Evolutionary conservation across 2,888 invertebrate species (phyloP), one percentile per base, ranked within the genome.

Genomic region (Aphodius sticticus): DNA sequence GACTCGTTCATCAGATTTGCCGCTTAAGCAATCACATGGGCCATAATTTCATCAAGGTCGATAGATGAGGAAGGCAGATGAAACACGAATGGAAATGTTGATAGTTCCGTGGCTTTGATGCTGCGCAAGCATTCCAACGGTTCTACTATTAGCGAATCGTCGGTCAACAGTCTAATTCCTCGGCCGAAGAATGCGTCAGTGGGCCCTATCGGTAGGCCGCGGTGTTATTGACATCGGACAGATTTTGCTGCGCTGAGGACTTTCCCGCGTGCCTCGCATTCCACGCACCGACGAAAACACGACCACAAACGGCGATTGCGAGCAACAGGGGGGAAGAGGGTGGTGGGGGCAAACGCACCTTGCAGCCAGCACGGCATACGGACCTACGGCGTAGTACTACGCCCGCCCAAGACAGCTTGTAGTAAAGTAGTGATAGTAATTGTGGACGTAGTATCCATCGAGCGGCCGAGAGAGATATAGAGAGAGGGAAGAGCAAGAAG

Each of bases 381-480:
- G 16, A 74, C 74, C 36, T 74, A 26, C 36, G 74, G 36, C 35
- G 74, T 74, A 74, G 74, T 74, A 74, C 74, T 74, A 74, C 74
- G 74, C 35, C 74, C 53, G 53, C 53, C 53, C 53, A 53, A 53
- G 53, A 53, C 53, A 53, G 53, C 74, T 74, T 74, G 37, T 74
- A 74, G 74, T 74, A 74, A 74, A 74, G 36, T 74, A 74, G 74
- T 37, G 26, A 74, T 74, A 74, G 74, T 74, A 74, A 74, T 74
- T 74, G 74, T 35, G n/a, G 36, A n/a, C 74, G 74, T 35, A 35
- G 74, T 53, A 74, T 74, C 74, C 37, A 35, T 74, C 74, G 26
- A 36, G 74, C 12, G 36, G 74, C 37, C 36, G 74, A 37, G 26
- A 9, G 76, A 36, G 76, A 76, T 12, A 76, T 26, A 36, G 26